Percentiles rank a stretch among this genome's conserved stretches.
Evolutionary conservation across 2,797 vertebrate species (phyloP).

Genomic region (Leucoraja ocellata): DNA sequence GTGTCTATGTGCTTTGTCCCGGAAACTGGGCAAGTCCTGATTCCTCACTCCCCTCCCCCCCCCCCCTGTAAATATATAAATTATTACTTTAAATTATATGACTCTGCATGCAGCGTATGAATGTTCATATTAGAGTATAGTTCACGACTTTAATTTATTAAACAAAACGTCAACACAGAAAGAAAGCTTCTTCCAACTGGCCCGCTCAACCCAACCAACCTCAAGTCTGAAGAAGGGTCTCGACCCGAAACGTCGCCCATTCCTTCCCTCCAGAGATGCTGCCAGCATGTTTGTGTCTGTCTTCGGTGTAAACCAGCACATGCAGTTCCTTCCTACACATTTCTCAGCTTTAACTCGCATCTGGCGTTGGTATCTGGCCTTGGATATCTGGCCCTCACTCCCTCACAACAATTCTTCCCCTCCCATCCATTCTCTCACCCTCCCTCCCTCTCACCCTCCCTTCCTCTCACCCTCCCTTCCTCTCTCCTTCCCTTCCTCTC

Average conservation of each 20-base stretch:
- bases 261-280: too few species aligned
- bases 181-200: conserved; percentile 68
- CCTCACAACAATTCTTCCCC: too few species aligned
- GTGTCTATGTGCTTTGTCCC: conserved; percentile 87
- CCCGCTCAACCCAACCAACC: conserved; percentile 43
- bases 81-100: conserved; percentile 99
- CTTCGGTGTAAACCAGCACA: too few species aligned
- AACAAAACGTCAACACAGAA: conserved; percentile 60
- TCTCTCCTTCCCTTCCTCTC: too few species aligned
- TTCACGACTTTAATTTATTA: conserved; percentile 96
- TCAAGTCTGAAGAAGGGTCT: too few species aligned
- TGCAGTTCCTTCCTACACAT: conserved; percentile 43
- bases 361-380: conserved; percentile 42
- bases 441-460: too few species aligned
- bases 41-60: conserved; percentile 44
- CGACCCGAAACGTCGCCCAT: too few species aligned
- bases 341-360: conserved; percentile 74
- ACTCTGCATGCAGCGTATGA: conserved; percentile 97
- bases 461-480: too few species aligned
- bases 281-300: too few species aligned
- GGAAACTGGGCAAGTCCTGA: conserved; percentile 83
- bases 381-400: too few species aligned
- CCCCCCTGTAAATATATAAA: conserved; percentile 76
- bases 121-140: conserved; percentile 95
- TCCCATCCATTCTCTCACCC: too few species aligned